Evolutionary conservation across 2,113 vertebrate genomes (phyloP), one percentile per base, ranked within the genome.

Genomic region (Carassius gibelio): DNA sequence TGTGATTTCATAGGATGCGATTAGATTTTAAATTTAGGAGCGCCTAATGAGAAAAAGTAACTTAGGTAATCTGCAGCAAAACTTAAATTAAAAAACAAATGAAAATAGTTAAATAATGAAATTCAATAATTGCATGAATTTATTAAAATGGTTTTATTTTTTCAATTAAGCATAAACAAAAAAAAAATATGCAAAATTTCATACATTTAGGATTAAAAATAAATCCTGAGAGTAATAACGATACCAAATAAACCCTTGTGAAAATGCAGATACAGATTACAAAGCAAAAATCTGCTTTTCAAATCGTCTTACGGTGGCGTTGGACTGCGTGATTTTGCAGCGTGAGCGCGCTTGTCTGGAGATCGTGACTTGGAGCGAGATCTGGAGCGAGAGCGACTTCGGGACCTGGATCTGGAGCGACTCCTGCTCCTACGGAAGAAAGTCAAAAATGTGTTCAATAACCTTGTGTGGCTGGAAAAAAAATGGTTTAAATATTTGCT

Each of bases 281-380:
- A 19, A 57, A 57, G 55, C 55, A 57, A 57, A 57, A 57, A 7
- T 19, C 17, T 2, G 55, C 17, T 59, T 21, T 21, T 21, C 15
- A 38, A 69, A 4, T 48, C 5, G 3, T 91, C 97, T 96, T 94
- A 98, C 98, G 96, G 94, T 75, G 97, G 97, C 1, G 97, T 97
- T 19, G 96, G 92, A 88, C 98, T 98, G 74, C 96, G 93, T 0
- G 97, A 98, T 55, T 96, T 94, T 0, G 94, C 93, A 2, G 94
- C 91, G 0, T 93, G 95, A 7, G 94, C 95, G 66, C 93, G 94
- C 88, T 97, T 95, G 23, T 93, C 92, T 0, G 98, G 97, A 0
- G 98, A 99, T 8, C 94, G 96, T 0, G 97, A 98, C 0, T 94
- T 89, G 0, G 98, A 99, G 0, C 95, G 92, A 0, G 98, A 99